Evolutionary conservation across 2,797 vertebrate species (phyloP), one percentile per base, ranked within the genome.

Genomic region (Poeciliopsis presidionis): DNA sequence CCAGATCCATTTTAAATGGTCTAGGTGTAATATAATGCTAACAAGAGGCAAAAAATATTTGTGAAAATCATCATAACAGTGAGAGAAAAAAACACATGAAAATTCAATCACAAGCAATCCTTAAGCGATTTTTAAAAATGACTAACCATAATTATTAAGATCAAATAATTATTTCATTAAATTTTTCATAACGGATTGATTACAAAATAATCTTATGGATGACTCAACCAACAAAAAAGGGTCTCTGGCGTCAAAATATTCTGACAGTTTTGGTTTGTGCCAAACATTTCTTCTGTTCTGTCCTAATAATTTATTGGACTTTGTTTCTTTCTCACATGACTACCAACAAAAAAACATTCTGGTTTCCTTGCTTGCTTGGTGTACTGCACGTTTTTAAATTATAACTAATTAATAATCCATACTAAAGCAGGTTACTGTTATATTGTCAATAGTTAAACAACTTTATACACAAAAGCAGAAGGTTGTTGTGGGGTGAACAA

Each of bases 1-100:
- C 97, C 14, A 96, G 94, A 43, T 98, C 97, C 98, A 98, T 98
- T 74, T 39, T 89, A n/a, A 25, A 30, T 14, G 14, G 14, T 63
- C 12, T 55, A 67, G 39, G 5, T 43, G 47, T 14, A 76, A 46
- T 53, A 6, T 5, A 1, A 13, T 20, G 46, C 18, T 57, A 16
- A 67, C 0, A 5, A 33, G 53, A 41, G 13, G 49, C 57, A 65
- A 59, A 45, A 55, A 45, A 82, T 11, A 14, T 74, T 16, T 69
- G 12, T 1, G 73, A 53, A 5, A 39, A 74, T 41, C 22, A 69
- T 70, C 43, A 47, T 45, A 51, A 22, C 7, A n/a, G 0, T 16
- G 6, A 55, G 4, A 14, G 20, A 67, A 39, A 30, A 59, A 39
- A 39, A 36, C 7, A 36, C 18, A 18, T 65, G 11, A 1, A 61